phyloP scores from a whole-genome alignment of 2,113 vertebrate species.

The Aptenodytes forsteri region DNA sequence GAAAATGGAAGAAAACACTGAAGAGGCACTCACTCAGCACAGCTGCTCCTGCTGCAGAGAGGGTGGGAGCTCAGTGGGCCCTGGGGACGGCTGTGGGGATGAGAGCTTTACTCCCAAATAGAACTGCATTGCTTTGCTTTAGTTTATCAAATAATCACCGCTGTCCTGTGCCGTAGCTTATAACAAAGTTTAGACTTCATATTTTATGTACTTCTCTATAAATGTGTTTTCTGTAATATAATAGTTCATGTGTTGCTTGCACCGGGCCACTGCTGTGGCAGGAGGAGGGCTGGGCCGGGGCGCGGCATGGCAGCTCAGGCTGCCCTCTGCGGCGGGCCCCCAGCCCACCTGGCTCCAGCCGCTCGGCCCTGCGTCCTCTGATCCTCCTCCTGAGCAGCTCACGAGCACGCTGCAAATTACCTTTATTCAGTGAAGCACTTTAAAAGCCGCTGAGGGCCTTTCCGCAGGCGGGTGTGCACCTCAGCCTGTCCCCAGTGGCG shows the following conservation, averaged over 20 bases:
- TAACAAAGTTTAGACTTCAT: not conserved
- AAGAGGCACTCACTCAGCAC: not conserved
- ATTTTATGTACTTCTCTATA: not conserved
- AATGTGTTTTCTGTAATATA: too few species aligned
- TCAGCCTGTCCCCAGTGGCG: not conserved
- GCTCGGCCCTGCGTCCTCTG: not conserved
- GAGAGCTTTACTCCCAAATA: too few species aligned
- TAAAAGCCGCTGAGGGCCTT: not conserved
- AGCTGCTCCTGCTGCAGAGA: not conserved
- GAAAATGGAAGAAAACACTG: not conserved
- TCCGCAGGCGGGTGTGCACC: not conserved
- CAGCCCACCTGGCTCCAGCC: not conserved
- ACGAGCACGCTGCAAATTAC: fast-evolving
- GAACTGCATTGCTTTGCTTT: too few species aligned
- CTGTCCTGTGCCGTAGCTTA: not conserved
- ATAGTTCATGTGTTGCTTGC: fast-evolving
- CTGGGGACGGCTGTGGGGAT: fast-evolving
- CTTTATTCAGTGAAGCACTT: too few species aligned
- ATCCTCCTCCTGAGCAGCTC: not conserved
- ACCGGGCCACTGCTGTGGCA: not conserved
- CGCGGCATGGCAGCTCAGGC: not conserved
- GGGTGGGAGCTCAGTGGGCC: fast-evolving
- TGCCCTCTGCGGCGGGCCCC: not conserved
- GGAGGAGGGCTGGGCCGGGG: too few species aligned
- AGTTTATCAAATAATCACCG: not conserved